Evolutionary conservation across 2,888 invertebrate species (phyloP).

Genomic region (Pachymerium ferrugineum): DNA sequence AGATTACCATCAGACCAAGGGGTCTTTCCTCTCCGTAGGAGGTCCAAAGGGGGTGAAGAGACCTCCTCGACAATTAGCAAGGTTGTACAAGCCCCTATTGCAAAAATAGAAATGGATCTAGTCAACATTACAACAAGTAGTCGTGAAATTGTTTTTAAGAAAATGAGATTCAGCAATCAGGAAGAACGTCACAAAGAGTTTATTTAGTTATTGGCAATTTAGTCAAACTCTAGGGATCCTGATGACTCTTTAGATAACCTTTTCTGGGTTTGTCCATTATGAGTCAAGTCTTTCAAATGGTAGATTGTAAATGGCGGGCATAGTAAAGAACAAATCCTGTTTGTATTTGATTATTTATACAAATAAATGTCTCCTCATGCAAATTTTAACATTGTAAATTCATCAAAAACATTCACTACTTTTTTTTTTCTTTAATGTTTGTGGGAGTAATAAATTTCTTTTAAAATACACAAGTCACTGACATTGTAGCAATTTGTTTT

Average conservation of each 20-base stretch:
- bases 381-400: constrained; percentile 6
- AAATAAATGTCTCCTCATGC: background rate
- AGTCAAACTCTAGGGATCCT: constrained; percentile 23
- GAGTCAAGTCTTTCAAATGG: background rate
- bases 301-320: background rate
- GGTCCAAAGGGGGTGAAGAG: constrained; percentile 15
- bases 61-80: constrained; percentile 14
- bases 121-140: no score
- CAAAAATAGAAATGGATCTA: background rate
- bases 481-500: constrained; percentile 1
- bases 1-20: constrained; percentile 24
- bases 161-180: background rate
- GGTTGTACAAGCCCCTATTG: background rate
- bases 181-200: background rate
- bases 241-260: constrained; percentile 6
- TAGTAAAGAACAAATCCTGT: constrained; percentile 9
- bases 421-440: constrained; percentile 16
- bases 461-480: background rate
- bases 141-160: no score
- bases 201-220: constrained; percentile 8
- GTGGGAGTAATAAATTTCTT: background rate
- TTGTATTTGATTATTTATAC: background rate
- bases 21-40: constrained; percentile 6
- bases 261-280: constrained; percentile 25
- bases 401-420: background rate